Conservation (phyloP, 1,140 invertebrate genomes). For the Caenorhabditis briggsae region DNA sequence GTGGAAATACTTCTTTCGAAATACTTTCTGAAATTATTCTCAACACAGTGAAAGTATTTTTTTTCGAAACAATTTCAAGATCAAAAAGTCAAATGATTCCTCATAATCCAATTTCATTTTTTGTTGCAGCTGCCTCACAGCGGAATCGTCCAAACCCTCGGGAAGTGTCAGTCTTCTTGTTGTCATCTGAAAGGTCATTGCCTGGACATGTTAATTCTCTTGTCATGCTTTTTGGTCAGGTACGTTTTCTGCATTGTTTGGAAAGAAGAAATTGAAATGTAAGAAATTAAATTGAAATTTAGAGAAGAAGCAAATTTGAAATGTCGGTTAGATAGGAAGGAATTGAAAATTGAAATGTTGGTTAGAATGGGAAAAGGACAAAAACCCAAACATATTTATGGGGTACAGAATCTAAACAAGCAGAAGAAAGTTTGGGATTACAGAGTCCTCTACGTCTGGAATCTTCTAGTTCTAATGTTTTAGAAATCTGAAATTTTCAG, state of each 20-base stretch:
- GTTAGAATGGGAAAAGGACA: neutral
- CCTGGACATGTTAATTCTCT: conserved; percentile 58
- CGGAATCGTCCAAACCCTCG: conserved; percentile 64
- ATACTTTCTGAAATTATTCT: too few relatives aligned
- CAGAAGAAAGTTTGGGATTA: too few relatives aligned
- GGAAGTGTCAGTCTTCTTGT: conserved; percentile 65
- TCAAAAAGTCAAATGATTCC: neutral
- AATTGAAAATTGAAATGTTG: too few relatives aligned
- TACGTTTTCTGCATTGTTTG: neutral
- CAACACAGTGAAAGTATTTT: neutral
- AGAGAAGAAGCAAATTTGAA: too few relatives aligned
- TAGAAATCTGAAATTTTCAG: conserved; percentile 35
- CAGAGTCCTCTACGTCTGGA: too few relatives aligned
- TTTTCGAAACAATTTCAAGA: neutral
- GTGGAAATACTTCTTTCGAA: too few relatives aligned
- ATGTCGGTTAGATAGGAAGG: too few relatives aligned
- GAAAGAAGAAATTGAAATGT: too few relatives aligned
- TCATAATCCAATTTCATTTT: neutral
- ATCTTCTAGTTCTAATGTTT: too few relatives aligned
- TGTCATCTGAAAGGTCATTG: conserved; percentile 57
- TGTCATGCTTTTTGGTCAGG: conserved; percentile 66
- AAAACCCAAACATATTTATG: too few relatives aligned
- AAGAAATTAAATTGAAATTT: too few relatives aligned
- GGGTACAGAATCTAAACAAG: too few relatives aligned
- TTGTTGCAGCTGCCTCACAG: conserved; percentile 45